Base-by-base conservation (phyloP, 64 coral and sea anemone genomes). In the Porites lutea region DNA sequence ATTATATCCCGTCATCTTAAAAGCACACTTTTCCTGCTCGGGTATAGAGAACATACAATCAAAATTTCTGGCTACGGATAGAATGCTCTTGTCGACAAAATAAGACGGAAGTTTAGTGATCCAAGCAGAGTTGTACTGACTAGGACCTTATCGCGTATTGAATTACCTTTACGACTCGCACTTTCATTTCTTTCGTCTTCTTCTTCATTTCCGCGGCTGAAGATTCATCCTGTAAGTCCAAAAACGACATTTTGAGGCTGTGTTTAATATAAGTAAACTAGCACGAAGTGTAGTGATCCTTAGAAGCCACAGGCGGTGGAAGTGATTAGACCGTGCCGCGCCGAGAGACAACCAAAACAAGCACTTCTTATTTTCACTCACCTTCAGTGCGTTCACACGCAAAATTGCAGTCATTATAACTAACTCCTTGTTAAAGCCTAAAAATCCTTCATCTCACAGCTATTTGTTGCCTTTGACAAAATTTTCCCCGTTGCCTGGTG, bases 131-230 rank as follows among this genome's bases (percentile, higher is more conserved):
- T 14, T 13, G 47, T 76, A 51, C 43, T 51, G 2, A 4, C 12
- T 9, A 57, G 3, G 54, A 4, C 49, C 43, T 14, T 51, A 16
- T 70, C n/a, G 18, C 20, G 4, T 22, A 3, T 8, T 19, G 27
- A 76, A 76, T 50, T 62, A 84, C 81, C 81, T 84, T 84, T 1
- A 65, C 62, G 4, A 84, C 61, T 52, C 81, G 81, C 20, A 51
- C 69, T 84, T 84, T 84, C 81, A 69, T 84, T 52, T 84, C 81
- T 84, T 84, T 84, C 43, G 59, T 52, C 63, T 48, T 84, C 63
- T 84, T 84, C 81, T 84, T 84, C 81, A 84, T 84, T 68, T 84
- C 81, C 47, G 69, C 63, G 18, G 81, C 19, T 52, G 81, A 49
- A 22, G 62, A 65, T 8, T 84, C 81, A 4, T 84, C 81, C 81